Conservation (phyloP, 1,140 invertebrate species). For the Chionoecetes opilio region DNA sequence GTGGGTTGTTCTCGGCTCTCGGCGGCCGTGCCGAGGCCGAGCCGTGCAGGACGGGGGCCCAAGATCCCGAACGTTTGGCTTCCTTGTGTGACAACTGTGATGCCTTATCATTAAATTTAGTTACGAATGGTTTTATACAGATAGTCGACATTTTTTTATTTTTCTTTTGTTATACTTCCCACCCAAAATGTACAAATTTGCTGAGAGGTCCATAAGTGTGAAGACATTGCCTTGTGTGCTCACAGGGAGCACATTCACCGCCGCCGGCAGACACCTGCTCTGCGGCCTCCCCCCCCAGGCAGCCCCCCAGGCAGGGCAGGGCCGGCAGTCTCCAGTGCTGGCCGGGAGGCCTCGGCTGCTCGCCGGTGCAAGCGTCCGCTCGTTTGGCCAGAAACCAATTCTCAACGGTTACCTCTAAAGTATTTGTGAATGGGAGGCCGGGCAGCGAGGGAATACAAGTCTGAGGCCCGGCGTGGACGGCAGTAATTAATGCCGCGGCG, state of each 20-base stretch:
- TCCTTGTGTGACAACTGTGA: constrained; percentile 76
- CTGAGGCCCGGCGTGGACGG: neutral
- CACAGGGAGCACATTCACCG: constrained; percentile 66
- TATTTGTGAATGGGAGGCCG: neutral
- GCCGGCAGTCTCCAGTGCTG: neutral
- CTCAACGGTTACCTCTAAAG: neutral
- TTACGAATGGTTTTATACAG: constrained; percentile 70
- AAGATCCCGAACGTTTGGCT: constrained; percentile 69
- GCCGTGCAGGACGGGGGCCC: constrained; percentile 54
- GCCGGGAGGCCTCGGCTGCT: neutral
- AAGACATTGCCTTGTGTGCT: constrained; percentile 78
- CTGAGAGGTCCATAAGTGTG: constrained; percentile 77
- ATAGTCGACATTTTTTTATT: constrained; percentile 71
- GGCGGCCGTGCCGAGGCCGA: neutral
- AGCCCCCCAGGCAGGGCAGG: neutral
- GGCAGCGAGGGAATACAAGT: neutral
- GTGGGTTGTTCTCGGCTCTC: constrained; percentile 65
- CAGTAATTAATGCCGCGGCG: neutral
- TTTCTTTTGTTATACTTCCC: constrained; percentile 72
- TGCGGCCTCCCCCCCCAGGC: too few species aligned
- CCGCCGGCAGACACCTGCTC: neutral
- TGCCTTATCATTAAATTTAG: constrained; percentile 79
- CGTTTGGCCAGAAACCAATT: neutral
- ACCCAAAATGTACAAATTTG: constrained; percentile 78
- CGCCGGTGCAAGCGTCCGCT: neutral